phyloP scores from a whole-genome alignment of 2,113 vertebrate genomes.

The Mugil cephalus region DNA sequence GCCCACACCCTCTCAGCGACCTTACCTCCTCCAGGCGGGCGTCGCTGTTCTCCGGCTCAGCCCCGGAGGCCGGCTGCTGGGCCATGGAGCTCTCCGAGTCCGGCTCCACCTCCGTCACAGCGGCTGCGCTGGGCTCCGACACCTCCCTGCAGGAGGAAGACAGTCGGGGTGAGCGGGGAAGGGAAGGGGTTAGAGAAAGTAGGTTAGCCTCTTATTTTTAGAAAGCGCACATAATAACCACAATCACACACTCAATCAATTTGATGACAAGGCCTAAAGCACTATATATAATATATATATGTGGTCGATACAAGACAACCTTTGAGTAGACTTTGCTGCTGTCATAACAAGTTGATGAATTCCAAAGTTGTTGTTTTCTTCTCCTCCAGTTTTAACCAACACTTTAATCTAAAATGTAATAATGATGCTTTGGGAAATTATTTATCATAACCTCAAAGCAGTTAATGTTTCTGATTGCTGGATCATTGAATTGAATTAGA shows the following conservation, averaged over 20 bases:
- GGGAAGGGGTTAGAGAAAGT: conserved; percentile 30
- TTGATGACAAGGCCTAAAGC: background rate
- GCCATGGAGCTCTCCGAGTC: conserved; percentile 75
- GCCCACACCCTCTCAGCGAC: conserved; percentile 50
- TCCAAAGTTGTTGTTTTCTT: no score
- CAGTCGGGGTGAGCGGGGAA: background rate
- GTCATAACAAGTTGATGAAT: background rate
- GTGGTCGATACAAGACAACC: background rate
- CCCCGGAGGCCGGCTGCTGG: conserved; percentile 75
- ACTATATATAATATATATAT: background rate
- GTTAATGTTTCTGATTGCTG: no score
- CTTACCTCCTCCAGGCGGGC: conserved; percentile 85
- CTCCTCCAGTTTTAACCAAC: no score
- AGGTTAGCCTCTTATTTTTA: background rate
- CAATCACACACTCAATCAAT: background rate
- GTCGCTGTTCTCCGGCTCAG: conserved; percentile 76
- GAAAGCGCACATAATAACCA: background rate
- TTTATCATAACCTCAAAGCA: no score
- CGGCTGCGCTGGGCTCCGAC: conserved; percentile 80
- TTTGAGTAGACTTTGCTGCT: background rate
- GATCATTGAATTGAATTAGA: no score
- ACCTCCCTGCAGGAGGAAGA: conserved; percentile 78
- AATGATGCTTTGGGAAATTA: no score
- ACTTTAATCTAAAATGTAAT: no score
- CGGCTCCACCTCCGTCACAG: conserved; percentile 80